These are phyloP conservation scores for Plusia festucae DNA, from an alignment of 2,888 invertebrate genomes.

Conservation along the genomic window DNA sequence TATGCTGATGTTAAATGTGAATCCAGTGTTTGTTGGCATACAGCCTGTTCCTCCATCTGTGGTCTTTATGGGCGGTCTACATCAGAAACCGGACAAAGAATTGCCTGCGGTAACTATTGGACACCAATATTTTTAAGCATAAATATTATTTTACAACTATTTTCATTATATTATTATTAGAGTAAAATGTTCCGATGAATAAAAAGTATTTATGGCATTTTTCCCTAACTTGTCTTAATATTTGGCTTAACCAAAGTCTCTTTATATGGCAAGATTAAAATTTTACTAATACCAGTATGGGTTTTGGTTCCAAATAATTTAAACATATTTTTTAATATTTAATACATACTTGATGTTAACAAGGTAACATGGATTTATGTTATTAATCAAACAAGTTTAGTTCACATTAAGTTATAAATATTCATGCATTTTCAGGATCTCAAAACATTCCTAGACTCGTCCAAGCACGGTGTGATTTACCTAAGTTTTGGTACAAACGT, in stretches of 20 bases:
- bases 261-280: too few species aligned
- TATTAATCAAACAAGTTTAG: too few species aligned
- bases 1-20: conserved; percentile 76
- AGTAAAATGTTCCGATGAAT: too few species aligned
- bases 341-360: too few species aligned
- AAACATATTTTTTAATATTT: not conserved
- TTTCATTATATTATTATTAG: not conserved
- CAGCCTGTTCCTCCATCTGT: conserved; percentile 75
- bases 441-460: conserved; percentile 69
- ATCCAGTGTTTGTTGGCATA: conserved; percentile 70
- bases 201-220: not conserved
- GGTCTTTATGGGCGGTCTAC: conserved; percentile 77
- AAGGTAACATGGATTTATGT: too few species aligned
- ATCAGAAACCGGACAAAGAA: conserved; percentile 67
- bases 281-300: too few species aligned
- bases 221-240: too few species aligned
- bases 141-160: not conserved
- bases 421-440: conserved; percentile 56
- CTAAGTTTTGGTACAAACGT: conserved; percentile 77
- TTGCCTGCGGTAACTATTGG: conserved; percentile 70
- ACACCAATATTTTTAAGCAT: not conserved
- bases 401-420: too few species aligned
- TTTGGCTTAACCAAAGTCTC: too few species aligned
- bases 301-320: too few species aligned
- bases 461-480: conserved; percentile 73